phyloP scores from a whole-genome alignment of 2,888 invertebrate species.

The Epinotia bilunana region DNA sequence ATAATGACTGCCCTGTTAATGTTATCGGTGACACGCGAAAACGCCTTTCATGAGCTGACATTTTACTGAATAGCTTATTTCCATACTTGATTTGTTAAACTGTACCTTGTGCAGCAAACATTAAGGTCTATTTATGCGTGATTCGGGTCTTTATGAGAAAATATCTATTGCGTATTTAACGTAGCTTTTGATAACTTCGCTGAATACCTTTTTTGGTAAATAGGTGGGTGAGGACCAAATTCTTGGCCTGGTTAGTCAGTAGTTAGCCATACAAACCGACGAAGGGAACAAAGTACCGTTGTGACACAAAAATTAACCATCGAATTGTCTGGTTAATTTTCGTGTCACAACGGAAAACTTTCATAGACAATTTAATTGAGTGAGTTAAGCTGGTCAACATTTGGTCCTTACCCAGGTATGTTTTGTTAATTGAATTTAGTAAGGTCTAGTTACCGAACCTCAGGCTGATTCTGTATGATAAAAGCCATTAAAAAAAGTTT shows the following conservation, averaged over 20 bases:
- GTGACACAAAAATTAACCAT: no score
- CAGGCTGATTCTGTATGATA: no score
- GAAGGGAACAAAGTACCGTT: no score
- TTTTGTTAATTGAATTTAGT: conserved; percentile 2
- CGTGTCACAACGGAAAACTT: no score
- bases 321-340: no score
- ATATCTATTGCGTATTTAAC: neutral
- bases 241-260: no score
- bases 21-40: conserved; percentile 23
- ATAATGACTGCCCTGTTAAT: neutral
- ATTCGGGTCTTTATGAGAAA: neutral
- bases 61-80: neutral
- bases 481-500: no score
- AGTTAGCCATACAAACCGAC: no score
- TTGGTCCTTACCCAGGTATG: no score
- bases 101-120: neutral
- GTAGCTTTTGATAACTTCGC: neutral
- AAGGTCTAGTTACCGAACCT: neutral
- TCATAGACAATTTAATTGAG: no score
- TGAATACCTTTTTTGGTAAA: conserved; percentile 6
- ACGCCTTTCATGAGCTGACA: neutral
- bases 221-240: no score
- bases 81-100: neutral
- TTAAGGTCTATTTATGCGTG: neutral
- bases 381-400: no score